Conservation (phyloP, 2,888 invertebrate species). For the Cremastobaeus sp. region DNA sequence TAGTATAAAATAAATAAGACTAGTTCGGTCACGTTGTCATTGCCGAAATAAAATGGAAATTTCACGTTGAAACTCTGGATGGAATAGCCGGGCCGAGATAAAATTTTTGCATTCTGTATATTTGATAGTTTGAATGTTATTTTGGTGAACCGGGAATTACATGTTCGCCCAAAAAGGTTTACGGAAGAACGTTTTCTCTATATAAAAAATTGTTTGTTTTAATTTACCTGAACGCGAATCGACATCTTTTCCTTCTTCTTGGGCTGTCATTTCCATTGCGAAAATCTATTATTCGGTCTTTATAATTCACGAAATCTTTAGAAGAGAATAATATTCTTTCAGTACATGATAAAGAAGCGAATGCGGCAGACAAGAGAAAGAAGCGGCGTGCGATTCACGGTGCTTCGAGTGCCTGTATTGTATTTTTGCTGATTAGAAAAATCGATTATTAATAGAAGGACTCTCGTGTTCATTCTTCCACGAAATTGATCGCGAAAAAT, state of each 20-base stretch:
- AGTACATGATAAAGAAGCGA: constrained; percentile 54
- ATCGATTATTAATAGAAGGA: constrained; percentile 59
- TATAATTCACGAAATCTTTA: constrained; percentile 69
- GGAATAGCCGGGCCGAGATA: no score
- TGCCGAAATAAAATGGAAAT: no score
- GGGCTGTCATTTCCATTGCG: constrained; percentile 68
- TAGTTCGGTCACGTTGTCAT: no score
- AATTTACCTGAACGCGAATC: constrained; percentile 40
- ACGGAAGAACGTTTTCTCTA: no score
- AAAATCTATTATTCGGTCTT: constrained; percentile 66
- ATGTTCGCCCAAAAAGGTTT: no score
- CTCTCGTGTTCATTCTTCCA: constrained; percentile 55
- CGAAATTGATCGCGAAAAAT: constrained; percentile 55
- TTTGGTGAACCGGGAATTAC: no score
- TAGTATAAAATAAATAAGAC: no score
- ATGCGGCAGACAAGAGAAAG: constrained; percentile 58
- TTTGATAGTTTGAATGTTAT: no score
- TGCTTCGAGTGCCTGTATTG: constrained; percentile 50
- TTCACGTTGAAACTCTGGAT: no score
- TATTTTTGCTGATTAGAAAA: constrained; percentile 58
- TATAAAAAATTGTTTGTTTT: constrained; percentile 12
- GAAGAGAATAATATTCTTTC: constrained; percentile 54
- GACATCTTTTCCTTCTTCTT: constrained; percentile 32
- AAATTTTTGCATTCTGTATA: no score
- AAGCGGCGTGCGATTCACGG: constrained; percentile 40